Base-by-base conservation (phyloP, 1,140 invertebrate genomes). In the Meloidogyne chitwoodi region DNA sequence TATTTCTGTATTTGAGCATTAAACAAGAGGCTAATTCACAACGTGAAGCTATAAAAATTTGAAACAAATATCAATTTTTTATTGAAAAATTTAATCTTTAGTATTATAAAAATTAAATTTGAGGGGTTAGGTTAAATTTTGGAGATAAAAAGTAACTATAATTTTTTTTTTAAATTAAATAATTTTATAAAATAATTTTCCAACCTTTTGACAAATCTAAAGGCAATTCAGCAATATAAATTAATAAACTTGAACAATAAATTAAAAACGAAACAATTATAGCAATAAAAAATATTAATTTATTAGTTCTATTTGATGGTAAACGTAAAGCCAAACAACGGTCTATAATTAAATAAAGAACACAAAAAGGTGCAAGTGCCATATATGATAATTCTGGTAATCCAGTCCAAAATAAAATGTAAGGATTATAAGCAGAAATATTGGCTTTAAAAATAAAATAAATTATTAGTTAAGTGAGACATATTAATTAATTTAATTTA, bases 171-270 rank as follows among this genome's bases (percentile, higher is more conserved):
- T n/a, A n/a, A n/a, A n/a, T n/a, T n/a, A n/a, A n/a, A n/a, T n/a
- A n/a, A n/a, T n/a, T n/a, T n/a, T n/a, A n/a, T n/a, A n/a, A n/a
- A n/a, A n/a, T n/a, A n/a, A 38, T 38, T 38, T n/a, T 6, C 0
- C 4, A 14, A 64, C 70, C 70, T 73, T 73, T 73, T 14, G 27
- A 38, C 12, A 73, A 19, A 16, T 73, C 22, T 14, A 73, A 29
- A 19, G 70, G 70, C 24, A 73, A 73, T 29, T 73, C 70, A 10
- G 8, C 26, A 24, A 73, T 31, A 63, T 73, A 73, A 62, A 48
- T 26, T 12, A 16, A 38, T 12, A 48, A 61, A n/a, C 69, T 72
- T 41, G 41, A 26, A 5, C n/a, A 48, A 61, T 64, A 73, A 31
- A 63, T 26, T 26, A 16, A 41, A 8, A 63, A 16, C 27, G 38